phyloP scores from a whole-genome alignment of 2,888 invertebrate genomes.

The Ormyrus nitidulus region DNA sequence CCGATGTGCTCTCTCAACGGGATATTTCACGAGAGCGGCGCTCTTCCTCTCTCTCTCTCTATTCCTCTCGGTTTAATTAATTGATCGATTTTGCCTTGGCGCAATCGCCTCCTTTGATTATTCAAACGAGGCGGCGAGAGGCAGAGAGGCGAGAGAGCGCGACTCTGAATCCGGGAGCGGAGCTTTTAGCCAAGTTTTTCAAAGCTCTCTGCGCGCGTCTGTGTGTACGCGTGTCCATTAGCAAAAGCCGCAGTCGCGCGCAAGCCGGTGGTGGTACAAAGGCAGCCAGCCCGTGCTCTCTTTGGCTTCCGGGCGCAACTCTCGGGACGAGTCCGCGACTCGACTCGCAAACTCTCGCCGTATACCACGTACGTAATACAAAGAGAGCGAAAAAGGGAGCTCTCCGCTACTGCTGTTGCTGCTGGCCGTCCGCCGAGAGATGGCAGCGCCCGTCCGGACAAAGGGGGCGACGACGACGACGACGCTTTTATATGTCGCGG shows the following conservation, averaged over 20 bases:
- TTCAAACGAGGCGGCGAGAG: neutral
- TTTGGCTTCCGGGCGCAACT: constrained; percentile 40
- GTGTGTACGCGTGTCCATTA: constrained; percentile 12
- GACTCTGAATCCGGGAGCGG: neutral
- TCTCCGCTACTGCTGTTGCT: neutral
- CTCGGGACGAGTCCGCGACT: no score
- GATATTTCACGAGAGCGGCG: no score
- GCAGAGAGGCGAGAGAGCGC: neutral
- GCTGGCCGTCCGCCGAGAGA: constrained; percentile 52
- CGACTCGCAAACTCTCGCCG: no score
- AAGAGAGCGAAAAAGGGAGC: constrained; percentile 5
- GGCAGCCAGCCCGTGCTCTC: neutral
- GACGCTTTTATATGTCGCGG: no score
- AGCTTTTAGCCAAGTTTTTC: no score
- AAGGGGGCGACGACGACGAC: constrained; percentile 9
- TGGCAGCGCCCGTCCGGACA: constrained; percentile 56
- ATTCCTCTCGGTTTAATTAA: no score
- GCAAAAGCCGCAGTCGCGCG: constrained; percentile 1
- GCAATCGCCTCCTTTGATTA: no score
- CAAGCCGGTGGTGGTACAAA: no score
- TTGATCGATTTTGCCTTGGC: no score
- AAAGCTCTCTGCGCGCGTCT: no score
- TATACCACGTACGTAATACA: neutral
- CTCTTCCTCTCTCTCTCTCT: no score
- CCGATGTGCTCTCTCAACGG: no score